Percentiles rank a stretch among this genome's conserved stretches.
Conservation (phyloP, 2,888 invertebrate genomes). For the Polietes domitor region DNA sequence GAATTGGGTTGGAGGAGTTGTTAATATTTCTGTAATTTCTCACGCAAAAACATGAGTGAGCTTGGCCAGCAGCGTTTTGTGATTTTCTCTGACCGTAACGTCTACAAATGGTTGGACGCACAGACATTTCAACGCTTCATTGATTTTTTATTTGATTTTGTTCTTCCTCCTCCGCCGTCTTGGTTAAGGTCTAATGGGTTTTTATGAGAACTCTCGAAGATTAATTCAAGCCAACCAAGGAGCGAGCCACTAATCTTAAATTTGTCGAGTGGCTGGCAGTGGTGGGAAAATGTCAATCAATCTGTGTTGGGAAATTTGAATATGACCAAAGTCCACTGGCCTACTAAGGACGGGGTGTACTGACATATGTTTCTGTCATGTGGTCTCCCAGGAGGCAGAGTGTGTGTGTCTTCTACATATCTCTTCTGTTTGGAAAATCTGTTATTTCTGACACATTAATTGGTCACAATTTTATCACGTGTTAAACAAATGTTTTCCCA, state of each 20-base stretch:
- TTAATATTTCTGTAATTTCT: conserved; percentile 64
- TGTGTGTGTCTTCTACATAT: no score
- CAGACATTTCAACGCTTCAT: conserved; percentile 58
- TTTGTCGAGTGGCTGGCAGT: background rate
- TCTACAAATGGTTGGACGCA: conserved; percentile 28
- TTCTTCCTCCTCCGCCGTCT: background rate
- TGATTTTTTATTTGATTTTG: conserved; percentile 58
- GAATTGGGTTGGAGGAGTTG: no score
- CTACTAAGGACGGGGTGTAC: background rate
- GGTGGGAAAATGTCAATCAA: conserved; percentile 25
- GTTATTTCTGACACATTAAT: conserved; percentile 18
- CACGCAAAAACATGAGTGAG: conserved; percentile 55
- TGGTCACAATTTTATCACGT: conserved; percentile 25
- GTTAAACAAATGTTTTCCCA: conserved; percentile 24
- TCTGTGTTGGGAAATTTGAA: conserved; percentile 2
- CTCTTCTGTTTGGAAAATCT: background rate
- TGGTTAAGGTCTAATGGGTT: conserved; percentile 64
- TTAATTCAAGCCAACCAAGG: conserved; percentile 1
- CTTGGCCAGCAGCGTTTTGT: background rate
- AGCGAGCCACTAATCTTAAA: background rate
- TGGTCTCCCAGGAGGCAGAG: conserved; percentile 13
- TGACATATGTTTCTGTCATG: conserved; percentile 6
- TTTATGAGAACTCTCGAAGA: conserved; percentile 53
- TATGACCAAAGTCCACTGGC: background rate
- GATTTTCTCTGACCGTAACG: conserved; percentile 29